Evolutionary conservation across 2,113 vertebrate species (phyloP).

Genomic region (Regulus satrapa): DNA sequence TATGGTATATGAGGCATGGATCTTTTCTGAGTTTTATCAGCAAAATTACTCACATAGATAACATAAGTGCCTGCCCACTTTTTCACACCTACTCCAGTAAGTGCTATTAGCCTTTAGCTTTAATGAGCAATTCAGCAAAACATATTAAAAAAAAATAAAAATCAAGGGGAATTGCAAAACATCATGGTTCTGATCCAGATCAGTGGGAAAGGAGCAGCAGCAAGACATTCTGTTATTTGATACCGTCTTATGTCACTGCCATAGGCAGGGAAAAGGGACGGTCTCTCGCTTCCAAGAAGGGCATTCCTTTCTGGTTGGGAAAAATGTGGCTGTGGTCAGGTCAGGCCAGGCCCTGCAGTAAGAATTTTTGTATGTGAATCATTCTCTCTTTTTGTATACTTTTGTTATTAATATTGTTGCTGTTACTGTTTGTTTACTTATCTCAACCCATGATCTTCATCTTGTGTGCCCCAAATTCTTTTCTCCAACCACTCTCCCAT

Average conservation of each 20-base stretch:
- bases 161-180: neutral
- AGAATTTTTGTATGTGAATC: neutral
- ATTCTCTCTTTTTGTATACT: neutral
- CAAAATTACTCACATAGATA: neutral
- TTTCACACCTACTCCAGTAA: neutral
- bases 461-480: neutral
- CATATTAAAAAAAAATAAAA: neutral
- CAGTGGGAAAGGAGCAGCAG: accelerated
- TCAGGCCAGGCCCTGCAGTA: neutral
- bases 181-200: neutral
- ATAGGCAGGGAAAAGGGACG: neutral
- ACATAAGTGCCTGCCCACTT: neutral
- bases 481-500: too few species aligned
- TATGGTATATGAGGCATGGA: neutral
- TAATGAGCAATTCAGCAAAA: neutral
- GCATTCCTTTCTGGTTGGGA: accelerated
- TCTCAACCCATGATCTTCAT: neutral
- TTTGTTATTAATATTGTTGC: neutral
- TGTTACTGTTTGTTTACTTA: neutral
- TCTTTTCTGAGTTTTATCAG: neutral
- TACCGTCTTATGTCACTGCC: neutral
- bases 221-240: neutral
- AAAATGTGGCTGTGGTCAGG: neutral
- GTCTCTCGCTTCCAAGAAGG: neutral
- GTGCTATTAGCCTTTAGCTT: neutral